Evolutionary conservation across 2,113 vertebrate genomes (phyloP), one percentile per base, ranked within the genome.

Genomic region (Pionites leucogaster): DNA sequence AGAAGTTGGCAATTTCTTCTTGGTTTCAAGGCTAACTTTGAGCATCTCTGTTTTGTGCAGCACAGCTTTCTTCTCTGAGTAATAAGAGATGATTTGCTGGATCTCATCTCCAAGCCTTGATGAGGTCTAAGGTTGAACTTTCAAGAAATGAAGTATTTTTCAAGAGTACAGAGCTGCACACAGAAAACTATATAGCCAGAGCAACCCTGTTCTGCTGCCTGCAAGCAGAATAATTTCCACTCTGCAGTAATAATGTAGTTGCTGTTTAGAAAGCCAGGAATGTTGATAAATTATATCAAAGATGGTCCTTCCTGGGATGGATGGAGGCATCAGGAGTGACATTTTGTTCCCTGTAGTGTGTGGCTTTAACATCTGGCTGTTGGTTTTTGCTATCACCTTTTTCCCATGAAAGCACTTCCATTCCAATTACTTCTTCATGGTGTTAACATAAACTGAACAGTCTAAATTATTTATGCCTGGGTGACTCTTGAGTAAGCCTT

Each of bases 1-100:
- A 78, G 72, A 60, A 85, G 89, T 86, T 91, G 74, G 62, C 71
- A 77, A 62, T 96, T 96, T 96, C 90, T 91, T 83, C 90, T 92
- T 17, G 5, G 25, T 97, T 96, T 92, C 41, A 42, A 82, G 90
- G 89, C 86, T 77, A 89, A 95, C 95, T 95, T 90, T 89, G 83
- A 96, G 79, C 82, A 90, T 92, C 89, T 67, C 63, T 95, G 87
- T 91, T 92, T 80, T 6, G 2, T 76, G 86, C 92, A 83, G 90
- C 94, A 88, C 3, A 1, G 76, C 90, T 97, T 97, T 95, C 76
- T 93, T 93, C 93, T 94, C 87, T 50, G 85, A 81, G 88, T 84
- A 84, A 53, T 70, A 86, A 83, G 55, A 86, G 93, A 85, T 82
- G 95, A 85, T 86, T 96, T 96, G 1, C 53, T 94, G 93, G 92